These are phyloP conservation scores for Biston betularia DNA, from an alignment of 2,888 invertebrate genomes.

Conservation along the genomic window DNA sequence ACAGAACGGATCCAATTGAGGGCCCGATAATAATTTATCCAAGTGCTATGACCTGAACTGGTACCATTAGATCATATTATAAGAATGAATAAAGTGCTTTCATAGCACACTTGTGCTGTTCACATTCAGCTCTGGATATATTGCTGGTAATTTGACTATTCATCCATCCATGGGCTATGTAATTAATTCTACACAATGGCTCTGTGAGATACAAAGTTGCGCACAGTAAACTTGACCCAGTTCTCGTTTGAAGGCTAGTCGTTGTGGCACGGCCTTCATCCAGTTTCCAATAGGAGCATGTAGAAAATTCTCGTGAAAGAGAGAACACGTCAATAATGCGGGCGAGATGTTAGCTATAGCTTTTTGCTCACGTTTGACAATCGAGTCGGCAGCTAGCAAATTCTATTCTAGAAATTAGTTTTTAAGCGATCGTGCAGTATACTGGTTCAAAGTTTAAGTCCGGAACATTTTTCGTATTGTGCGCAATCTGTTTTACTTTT, in stretches of 20 bases:
- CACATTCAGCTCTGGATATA: constrained; percentile 23
- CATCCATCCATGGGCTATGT: constrained; percentile 39
- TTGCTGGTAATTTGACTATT: constrained; percentile 30
- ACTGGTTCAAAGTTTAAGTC: background rate
- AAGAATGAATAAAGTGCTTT: constrained; percentile 31
- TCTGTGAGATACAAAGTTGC: constrained; percentile 45
- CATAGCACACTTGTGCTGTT: constrained; percentile 21
- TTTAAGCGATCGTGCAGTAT: constrained; percentile 17
- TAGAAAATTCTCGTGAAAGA: constrained; percentile 54
- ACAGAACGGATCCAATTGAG: constrained; percentile 44
- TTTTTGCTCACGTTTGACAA: constrained; percentile 41
- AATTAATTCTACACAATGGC: constrained; percentile 36
- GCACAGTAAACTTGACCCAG: constrained; percentile 62
- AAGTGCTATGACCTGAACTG: constrained; percentile 50
- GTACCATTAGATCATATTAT: constrained; percentile 49
- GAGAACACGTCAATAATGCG: constrained; percentile 54
- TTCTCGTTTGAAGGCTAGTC: constrained; percentile 52
- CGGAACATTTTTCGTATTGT: background rate
- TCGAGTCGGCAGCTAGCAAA: constrained; percentile 30
- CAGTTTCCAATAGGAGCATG: constrained; percentile 56
- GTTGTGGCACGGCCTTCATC: constrained; percentile 58
- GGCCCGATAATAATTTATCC: constrained; percentile 55
- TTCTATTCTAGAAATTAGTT: constrained; percentile 31
- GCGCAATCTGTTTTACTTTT: background rate
- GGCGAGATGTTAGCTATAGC: constrained; percentile 40